A percentile compares a stretch with the other conserved stretches of the same genome.
phyloP scores from a whole-genome alignment of 2,797 vertebrate species.

The Hydrocynus forskahlii region DNA sequence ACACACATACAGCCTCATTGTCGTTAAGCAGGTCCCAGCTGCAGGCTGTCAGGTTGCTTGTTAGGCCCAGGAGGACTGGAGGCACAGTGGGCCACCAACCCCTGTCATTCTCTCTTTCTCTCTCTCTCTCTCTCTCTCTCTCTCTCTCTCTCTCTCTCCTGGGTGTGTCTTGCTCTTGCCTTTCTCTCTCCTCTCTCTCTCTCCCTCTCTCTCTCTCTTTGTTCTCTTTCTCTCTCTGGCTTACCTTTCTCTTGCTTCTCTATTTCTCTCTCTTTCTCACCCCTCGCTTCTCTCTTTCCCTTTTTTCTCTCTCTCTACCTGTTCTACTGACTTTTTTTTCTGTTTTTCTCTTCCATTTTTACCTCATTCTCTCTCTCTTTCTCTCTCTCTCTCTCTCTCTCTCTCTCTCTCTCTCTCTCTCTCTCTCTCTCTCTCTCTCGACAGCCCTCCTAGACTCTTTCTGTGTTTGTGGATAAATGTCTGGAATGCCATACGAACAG shows the following conservation, averaged over 20 bases:
- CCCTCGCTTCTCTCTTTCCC: background rate
- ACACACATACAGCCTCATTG: conserved; percentile 39
- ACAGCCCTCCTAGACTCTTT: background rate
- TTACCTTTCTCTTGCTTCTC: conserved; percentile 41
- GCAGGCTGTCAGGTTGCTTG: conserved; percentile 91
- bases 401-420: background rate
- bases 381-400: background rate
- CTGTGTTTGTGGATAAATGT: background rate
- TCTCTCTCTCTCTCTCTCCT: background rate
- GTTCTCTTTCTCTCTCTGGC: background rate
- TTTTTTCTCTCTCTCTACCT: background rate
- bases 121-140: conserved; percentile 82
- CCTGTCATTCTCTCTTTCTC: conserved; percentile 73
- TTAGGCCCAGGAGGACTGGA: conserved; percentile 70
- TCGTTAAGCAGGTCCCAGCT: conserved; percentile 94
- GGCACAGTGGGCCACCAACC: conserved; percentile 63
- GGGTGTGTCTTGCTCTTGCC: background rate
- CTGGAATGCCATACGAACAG: conserved; percentile 3
- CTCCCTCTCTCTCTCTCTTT: background rate
- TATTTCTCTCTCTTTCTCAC: background rate
- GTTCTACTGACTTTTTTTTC: background rate
- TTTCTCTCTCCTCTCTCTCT: background rate
- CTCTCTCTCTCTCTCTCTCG: background rate
- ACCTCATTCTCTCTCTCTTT: background rate
- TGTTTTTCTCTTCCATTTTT: background rate